Base-by-base conservation (phyloP, 2,113 vertebrate genomes). In the Corythornis madagascariensis region DNA sequence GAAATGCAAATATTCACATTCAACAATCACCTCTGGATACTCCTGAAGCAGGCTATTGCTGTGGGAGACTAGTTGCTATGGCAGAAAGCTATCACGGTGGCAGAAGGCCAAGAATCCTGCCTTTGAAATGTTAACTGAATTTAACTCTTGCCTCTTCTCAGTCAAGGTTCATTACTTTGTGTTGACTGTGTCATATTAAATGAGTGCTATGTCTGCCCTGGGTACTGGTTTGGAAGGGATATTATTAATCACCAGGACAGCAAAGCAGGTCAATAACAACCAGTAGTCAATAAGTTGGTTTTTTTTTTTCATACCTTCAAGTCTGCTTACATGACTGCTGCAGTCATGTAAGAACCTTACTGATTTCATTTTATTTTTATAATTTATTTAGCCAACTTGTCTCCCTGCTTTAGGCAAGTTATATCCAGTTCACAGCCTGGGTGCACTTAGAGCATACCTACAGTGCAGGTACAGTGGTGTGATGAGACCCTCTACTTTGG, bases 121-220 rank as follows among this genome's bases (percentile, higher is more conserved):
- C 73, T 95, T 82, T 71, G 90, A 94, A 92, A 82, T 53, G 87
- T 86, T 89, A 83, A 83, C 91, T 48, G 85, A 91, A 76, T 94
- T 92, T 95, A 92, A 93, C 94, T 93, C 91, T 79, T 96, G 94
- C 72, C 86, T 94, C 72, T 80, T 88, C 65, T 61, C 79, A 81
- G 76, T 42, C 83, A 86, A 89, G 78, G 89, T 91, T 91, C 90
- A 82, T 90, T 86, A 91, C 47, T 90, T 87, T 0, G 4, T 70
- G 66, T 48, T 48, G 84, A 85, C 40, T 85, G 65, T 80, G 73
- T 72, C 93, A 33, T 45, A 81, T 72, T 77, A 95, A 88, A 93
- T 13, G 28, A 88, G 40, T 33, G 72, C 81, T 89, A 71, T 71
- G 56, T 66, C 87, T 91, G 82, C 82, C 56, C 89, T 20, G 45